Percentiles rank a stretch among this genome's conserved stretches.
These are phyloP conservation scores for Scomber scombrus DNA, from an alignment of 2,113 vertebrate genomes.

Conservation along the genomic window DNA sequence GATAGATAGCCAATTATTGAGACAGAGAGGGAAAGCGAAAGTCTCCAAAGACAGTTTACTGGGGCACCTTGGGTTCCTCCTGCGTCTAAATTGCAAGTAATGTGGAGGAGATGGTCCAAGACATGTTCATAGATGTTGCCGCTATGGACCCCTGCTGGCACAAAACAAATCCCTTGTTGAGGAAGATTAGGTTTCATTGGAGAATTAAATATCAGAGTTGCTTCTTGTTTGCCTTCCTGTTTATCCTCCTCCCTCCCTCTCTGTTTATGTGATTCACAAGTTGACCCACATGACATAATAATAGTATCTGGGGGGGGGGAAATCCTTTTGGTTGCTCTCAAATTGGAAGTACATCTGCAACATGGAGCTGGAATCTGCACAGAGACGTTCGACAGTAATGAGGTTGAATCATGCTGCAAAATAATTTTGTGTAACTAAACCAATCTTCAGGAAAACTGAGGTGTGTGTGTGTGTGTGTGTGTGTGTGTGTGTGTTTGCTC, in stretches of 20 bases:
- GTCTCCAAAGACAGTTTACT: conserved; percentile 72
- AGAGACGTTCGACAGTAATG: conserved; percentile 40
- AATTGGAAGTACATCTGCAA: conserved; percentile 60
- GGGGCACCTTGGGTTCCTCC: conserved; percentile 51
- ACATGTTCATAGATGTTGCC: conserved; percentile 72
- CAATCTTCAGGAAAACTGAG: conserved; percentile 32
- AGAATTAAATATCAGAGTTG: conserved; percentile 68
- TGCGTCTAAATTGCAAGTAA: conserved; percentile 75
- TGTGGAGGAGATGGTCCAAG: conserved; percentile 65
- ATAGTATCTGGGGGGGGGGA: conserved; percentile 49
- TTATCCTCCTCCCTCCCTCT: conserved; percentile 36
- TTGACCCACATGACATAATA: conserved; percentile 69
- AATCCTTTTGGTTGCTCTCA: conserved; percentile 40
- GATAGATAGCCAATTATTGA: conserved; percentile 76
- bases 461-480: neutral
- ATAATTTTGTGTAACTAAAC: conserved; percentile 31
- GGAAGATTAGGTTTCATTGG: conserved; percentile 60
- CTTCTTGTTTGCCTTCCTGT: conserved; percentile 55
- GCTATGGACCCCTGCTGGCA: conserved; percentile 61
- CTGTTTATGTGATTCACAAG: conserved; percentile 54
- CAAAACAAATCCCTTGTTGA: conserved; percentile 65
- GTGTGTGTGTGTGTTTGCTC: conserved; percentile 13
- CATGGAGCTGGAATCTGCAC: conserved; percentile 32
- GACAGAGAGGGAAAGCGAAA: conserved; percentile 41
- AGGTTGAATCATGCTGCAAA: conserved; percentile 57